Evolutionary conservation across 2,113 vertebrate species (phyloP), one percentile per base, ranked within the genome.

Genomic region (Lagenorhynchus albirostris): DNA sequence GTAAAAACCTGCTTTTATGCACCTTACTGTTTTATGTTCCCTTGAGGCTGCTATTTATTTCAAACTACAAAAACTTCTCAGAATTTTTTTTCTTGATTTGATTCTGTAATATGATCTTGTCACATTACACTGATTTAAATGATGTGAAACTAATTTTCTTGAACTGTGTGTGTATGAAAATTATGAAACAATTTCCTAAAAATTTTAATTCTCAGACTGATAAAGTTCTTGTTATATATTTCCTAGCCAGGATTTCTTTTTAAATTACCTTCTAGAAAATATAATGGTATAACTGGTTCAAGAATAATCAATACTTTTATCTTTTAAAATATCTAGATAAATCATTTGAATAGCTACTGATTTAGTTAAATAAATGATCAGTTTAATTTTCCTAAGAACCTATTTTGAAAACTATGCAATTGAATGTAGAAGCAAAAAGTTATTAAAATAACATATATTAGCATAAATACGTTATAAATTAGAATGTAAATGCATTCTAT

Each of bases 401-500:
- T 91, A 14, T 68, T 84, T 79, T 91, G 18, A 89, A 94, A 93
- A 58, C 36, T 50, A 55, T 86, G 11, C 73, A 90, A 94, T 80
- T 87, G 15, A n/a, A 55, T 29, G 2, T 81, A 84, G 20, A 82
- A 85, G 29, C 25, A 50, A 85, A 96, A 95, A 71, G 1, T 63
- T 94, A 71, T 79, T 81, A 91, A 94, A 88, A 89, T 90, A 77
- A 23, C 17, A 88, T 38, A 67, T 76, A 60, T 84, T 95, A 92
- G 4, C 25, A 94, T 86, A 93, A 86, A 96, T 86, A 50, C 83
- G 33, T 21, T 94, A 82, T 68, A 58, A 89, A 89, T 92, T 94
- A 74, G 9, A 92, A 82, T 87, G 29, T 68, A 91, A 96, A 91
- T 83, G 17, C 7, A 81, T 96, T 58, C 23, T 86, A 47, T 70